Conservation (phyloP, 2,113 vertebrate species). For the Gila orcuttii region DNA sequence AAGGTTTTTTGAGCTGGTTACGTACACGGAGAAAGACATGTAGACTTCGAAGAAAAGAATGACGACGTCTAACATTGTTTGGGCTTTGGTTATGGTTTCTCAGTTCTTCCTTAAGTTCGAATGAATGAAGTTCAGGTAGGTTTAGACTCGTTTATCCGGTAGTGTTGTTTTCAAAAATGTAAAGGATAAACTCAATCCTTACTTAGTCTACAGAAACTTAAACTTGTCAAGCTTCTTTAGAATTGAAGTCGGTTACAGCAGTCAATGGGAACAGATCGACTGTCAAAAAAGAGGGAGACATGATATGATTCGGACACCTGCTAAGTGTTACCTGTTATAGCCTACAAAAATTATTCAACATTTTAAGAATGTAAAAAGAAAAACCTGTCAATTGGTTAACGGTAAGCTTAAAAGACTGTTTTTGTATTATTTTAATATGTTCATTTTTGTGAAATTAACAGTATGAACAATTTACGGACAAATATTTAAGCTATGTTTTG, state of each 20-base stretch:
- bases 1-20: constrained; percentile 27
- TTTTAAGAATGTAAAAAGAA: neutral
- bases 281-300: neutral
- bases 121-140: constrained; percentile 39
- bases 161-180: neutral
- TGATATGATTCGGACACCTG: neutral
- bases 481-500: neutral
- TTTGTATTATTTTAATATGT: neutral
- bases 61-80: constrained; percentile 21
- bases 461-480: neutral
- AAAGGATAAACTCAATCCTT: neutral
- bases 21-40: neutral
- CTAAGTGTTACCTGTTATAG: neutral
- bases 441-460: neutral
- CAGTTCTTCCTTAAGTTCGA: neutral
- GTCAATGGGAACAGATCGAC: neutral
- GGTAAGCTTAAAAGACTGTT: neutral
- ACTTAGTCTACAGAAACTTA: neutral
- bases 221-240: neutral
- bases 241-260: neutral
- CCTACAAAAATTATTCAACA: neutral
- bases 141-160: constrained; percentile 1
- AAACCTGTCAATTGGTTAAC: too few species aligned
- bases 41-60: neutral
- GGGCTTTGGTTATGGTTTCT: neutral